Evolutionary conservation across 2,113 vertebrate genomes (phyloP), one percentile per base, ranked within the genome.

Genomic region (Bambusicola thoracicus): DNA sequence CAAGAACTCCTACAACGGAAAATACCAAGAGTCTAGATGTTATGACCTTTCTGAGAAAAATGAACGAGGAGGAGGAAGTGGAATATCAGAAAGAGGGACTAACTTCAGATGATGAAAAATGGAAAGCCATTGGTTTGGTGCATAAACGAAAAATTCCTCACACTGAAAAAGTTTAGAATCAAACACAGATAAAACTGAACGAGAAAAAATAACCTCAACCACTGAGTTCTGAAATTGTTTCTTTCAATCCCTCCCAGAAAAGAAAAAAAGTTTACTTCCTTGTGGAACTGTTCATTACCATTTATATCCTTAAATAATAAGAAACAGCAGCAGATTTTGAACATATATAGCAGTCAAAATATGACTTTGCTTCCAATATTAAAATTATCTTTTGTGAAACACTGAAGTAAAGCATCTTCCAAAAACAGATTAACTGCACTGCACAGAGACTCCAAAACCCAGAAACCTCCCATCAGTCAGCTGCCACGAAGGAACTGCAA

Each of bases 391-490:
- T 61, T 61, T 61, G 22, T 20, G 32, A 36, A 34, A 61, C 13
- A 61, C 13, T 24, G 21, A 34, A 61, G 15, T 10, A 25, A 61
- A 61, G 16, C 12, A 24, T 61, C 24, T 61, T 36, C 58, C n/a
- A 59, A 36, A 61, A 61, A 36, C 8, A 43, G 14, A 30, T 82
- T 41, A 55, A 65, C 25, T 49, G 46, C 17, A 8, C 19, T 24
- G 25, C 18, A 61, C 2, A 1, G 1, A 40, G 36, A 62, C 8
- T 34, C 1, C 6, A 11, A 12, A 44, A 18, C 12, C 17, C 8
- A 48, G 11, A 12, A 6, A 4, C 38, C 3, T 21, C 12, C 43
- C 38, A 6, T 4, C 27, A 38, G 22, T 41, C 62, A 80, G 49
- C 10, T 80, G 21, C 24, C 4, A 1, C 1, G 30, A 49, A 53